Conservation (phyloP, 2,797 vertebrate species). For the Labroides dimidiatus region DNA sequence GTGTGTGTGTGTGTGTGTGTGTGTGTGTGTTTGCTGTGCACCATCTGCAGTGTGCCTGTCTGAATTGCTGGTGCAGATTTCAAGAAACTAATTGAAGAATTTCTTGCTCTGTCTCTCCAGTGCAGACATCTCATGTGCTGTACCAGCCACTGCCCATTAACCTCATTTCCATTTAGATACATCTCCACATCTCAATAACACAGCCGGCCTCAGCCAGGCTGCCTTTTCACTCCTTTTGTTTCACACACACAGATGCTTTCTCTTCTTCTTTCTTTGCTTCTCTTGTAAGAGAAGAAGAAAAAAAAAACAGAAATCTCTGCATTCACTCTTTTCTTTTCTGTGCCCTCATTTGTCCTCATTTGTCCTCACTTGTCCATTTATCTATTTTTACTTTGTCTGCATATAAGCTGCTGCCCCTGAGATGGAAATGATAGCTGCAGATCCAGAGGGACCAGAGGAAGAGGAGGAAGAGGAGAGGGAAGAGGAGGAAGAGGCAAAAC, state of each 20-base stretch:
- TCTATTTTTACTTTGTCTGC: constrained; percentile 28
- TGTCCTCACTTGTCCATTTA: constrained; percentile 1
- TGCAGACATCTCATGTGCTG: constrained; percentile 20
- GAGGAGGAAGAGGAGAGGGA: constrained; percentile 2
- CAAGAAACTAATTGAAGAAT: constrained; percentile 37
- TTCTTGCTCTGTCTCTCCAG: constrained; percentile 21
- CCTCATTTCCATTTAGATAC: constrained; percentile 58
- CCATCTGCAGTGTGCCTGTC: constrained; percentile 1
- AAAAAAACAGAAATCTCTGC: neutral
- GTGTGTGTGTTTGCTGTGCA: neutral
- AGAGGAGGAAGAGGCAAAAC: constrained; percentile 23
- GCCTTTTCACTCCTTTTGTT: constrained; percentile 17
- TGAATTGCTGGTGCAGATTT: constrained; percentile 27
- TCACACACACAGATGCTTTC: constrained; percentile 8
- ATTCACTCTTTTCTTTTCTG: constrained; percentile 2
- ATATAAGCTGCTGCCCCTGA: constrained; percentile 14
- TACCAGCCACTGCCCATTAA: constrained; percentile 30
- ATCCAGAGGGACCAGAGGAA: constrained; percentile 8
- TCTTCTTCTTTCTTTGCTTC: constrained; percentile 2
- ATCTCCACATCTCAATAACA: constrained; percentile 25
- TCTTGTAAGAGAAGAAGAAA: neutral
- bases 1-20: neutral
- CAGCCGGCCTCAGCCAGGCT: constrained; percentile 5
- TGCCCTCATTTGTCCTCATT: neutral
- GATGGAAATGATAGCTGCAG: constrained; percentile 25